Evolutionary conservation across 2,888 invertebrate species (phyloP), one percentile per base, ranked within the genome.

Genomic region (Pseudoips prasinana): DNA sequence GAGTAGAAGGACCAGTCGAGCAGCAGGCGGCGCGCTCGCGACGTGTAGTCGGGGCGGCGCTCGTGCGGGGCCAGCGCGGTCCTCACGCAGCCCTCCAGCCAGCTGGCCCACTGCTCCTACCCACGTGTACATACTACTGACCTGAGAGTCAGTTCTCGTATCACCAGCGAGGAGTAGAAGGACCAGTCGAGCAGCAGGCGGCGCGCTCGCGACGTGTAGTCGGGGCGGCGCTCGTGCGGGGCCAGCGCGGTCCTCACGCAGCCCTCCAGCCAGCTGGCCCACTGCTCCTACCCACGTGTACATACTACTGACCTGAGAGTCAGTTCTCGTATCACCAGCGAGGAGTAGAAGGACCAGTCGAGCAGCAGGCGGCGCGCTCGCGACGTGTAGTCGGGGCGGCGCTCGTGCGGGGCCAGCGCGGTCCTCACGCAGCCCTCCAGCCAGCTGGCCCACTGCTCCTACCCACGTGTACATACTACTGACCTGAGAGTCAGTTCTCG

Each of bases 1-100:
- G 98, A 96, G 88, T 98, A 98, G 90, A 98, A 99, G 52, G 97
- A 98, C 99, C 99, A 99, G 86, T 98, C 98, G 46, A 99, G 92
- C 59, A 99, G 91, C 88, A 99, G 97, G n/a, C n/a, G n/a, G n/a
- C n/a, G n/a, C n/a, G n/a, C n/a, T n/a, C n/a, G n/a, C n/a, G n/a
- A n/a, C n/a, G n/a, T n/a, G n/a, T n/a, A n/a, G n/a, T n/a, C n/a
- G n/a, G n/a, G n/a, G n/a, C n/a, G n/a, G n/a, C n/a, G n/a, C n/a
- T n/a, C n/a, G n/a, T n/a, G n/a, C n/a, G n/a, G n/a, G n/a, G n/a
- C n/a, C n/a, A n/a, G n/a, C n/a, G n/a, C n/a, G n/a, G n/a, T n/a
- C n/a, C n/a, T n/a, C n/a, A n/a, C n/a, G n/a, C n/a, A n/a, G n/a
- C n/a, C n/a, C n/a, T n/a, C n/a, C n/a, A n/a, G n/a, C n/a, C n/a